phyloP scores from a whole-genome alignment of 2,113 vertebrate genomes.

The Nettapus auritus region DNA sequence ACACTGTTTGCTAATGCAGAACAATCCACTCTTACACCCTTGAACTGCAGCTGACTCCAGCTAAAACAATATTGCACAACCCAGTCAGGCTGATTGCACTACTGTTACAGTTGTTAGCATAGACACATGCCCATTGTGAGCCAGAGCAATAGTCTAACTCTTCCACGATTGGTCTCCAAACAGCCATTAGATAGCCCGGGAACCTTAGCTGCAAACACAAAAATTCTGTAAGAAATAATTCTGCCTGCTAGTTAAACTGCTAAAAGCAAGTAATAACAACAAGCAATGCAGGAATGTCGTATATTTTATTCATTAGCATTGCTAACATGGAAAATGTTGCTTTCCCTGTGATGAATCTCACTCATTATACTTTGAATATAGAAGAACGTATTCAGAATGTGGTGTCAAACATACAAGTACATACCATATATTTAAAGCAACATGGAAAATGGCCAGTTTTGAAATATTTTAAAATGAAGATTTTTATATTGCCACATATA shows the following conservation, averaged over 20 bases:
- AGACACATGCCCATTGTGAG: not conserved
- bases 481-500: conserved; percentile 39
- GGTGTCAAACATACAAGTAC: not conserved
- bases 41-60: not conserved
- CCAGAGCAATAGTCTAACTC: not conserved
- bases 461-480: conserved; percentile 39
- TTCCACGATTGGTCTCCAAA: not conserved
- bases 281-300: not conserved
- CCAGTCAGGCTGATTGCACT: not conserved
- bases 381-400: conserved; percentile 15
- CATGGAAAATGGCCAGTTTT: conserved; percentile 51
- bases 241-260: conserved; percentile 19
- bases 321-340: not conserved
- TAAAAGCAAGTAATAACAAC: conserved; percentile 31
- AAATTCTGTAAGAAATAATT: not conserved
- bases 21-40: not conserved
- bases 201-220: not conserved
- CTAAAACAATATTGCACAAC: not conserved
- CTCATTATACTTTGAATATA: conserved; percentile 47
- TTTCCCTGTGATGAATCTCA: conserved; percentile 32
- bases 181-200: not conserved
- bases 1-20: not conserved
- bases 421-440: conserved; percentile 54
- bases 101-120: not conserved
- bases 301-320: conserved; percentile 47